Evolutionary conservation across 2,113 vertebrate species (phyloP), one percentile per base, ranked within the genome.

Genomic region (Colistium nudipinnis): DNA sequence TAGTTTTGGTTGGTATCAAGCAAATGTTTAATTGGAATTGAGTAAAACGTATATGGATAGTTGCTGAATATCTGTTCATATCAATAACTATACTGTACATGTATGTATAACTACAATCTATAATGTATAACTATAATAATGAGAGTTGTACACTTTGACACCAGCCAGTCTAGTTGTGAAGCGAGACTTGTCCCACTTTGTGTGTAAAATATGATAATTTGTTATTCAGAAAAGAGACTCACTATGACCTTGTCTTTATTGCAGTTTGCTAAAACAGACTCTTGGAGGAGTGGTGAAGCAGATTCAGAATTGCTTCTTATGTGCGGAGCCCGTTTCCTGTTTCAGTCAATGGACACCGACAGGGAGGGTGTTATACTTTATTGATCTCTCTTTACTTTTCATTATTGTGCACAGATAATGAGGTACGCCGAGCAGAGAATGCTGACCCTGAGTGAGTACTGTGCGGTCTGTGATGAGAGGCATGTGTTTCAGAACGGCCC

Each of bases 401-500:
- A 55, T 6, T 74, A 22, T 70, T 57, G n/a, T n/a, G 48, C 56
- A 3, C 45, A 99, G 98, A 95, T 98, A 62, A 97, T 98, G 94
- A 97, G 95, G 77, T 99, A 99, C 0, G 95, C 96, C 0, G 96
- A 98, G 79, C 96, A 98, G 91, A 94, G 98, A 56, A 94, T 99
- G 41, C 93, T 95, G 0, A 98, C 97, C 0, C 81, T 99, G 74
- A 98, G 96, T 0, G 98, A 99, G 80, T 98, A 96, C 88, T 99
- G 98, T 1, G 96, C 98, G 69, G 94, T 98, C 59, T 99, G 98
- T 30, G 98, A 99, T 2, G 98, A 99, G 80, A 94, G 95, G 70
- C 98, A 99, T n/a, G 95, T 98, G 87, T 97, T 99, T 92, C 97
- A 99, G 92, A 98, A 97, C 0, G 94, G 95, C 52, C 97, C 95